Evolutionary conservation across 2,888 invertebrate species (phyloP).

Genomic region (Protodeltote pygarga): DNA sequence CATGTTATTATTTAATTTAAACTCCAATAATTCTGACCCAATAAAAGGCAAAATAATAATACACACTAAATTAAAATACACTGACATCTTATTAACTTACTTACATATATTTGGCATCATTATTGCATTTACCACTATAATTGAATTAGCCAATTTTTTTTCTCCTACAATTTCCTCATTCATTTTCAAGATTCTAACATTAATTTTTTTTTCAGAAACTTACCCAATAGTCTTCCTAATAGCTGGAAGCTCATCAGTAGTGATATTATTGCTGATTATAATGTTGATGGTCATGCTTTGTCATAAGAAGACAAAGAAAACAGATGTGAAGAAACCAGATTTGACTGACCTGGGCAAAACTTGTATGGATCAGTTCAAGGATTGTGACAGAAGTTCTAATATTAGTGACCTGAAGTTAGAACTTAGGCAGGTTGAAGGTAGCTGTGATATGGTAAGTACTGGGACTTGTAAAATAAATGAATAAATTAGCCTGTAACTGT

Average conservation of each 20-base stretch:
- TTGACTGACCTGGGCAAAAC: conserved; percentile 74
- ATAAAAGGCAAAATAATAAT: too few relatives aligned
- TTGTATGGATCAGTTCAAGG: conserved; percentile 84
- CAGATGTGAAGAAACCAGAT: conserved; percentile 87
- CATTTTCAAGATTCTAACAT: background rate
- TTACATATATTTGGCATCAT: too few relatives aligned
- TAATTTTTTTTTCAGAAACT: conserved; percentile 86
- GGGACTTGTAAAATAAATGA: background rate
- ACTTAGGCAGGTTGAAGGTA: conserved; percentile 93
- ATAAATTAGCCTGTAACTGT: too few relatives aligned
- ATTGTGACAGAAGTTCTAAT: conserved; percentile 95
- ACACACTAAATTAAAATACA: too few relatives aligned
- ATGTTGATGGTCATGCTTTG: conserved; percentile 93
- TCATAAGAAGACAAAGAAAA: conserved; percentile 86
- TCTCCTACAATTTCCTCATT: background rate
- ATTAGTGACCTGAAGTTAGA: conserved; percentile 97
- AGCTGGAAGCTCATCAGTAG: conserved; percentile 91
- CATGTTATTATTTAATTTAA: too few relatives aligned
- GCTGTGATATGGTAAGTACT: conserved; percentile 89
- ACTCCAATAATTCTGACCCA: too few relatives aligned
- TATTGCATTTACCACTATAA: too few relatives aligned
- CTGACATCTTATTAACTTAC: too few relatives aligned
- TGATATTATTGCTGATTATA: conserved; percentile 92
- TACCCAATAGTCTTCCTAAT: conserved; percentile 92
- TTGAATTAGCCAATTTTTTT: background rate